Base-by-base conservation (phyloP, 2,888 invertebrate species). In the Cataglyphis altisquamis region DNA sequence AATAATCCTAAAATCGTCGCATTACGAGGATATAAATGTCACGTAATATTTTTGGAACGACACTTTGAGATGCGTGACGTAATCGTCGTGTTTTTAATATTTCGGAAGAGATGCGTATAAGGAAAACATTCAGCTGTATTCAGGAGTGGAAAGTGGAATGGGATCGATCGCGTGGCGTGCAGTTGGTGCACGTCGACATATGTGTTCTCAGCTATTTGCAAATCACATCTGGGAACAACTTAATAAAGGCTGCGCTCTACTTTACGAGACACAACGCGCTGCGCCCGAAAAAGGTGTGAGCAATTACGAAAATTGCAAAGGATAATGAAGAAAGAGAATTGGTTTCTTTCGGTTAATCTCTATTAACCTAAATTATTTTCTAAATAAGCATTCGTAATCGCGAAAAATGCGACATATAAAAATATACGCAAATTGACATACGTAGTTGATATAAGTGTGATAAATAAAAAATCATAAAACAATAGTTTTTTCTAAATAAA, bases 261-360 rank as follows among this genome's bases (percentile, higher is more conserved):
- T 89, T 86, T 63, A 75, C 70, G 41, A 74, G 63, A 80, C 83
- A 64, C 82, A 72, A 78, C 64, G 63, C 75, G 82, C 75, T 74
- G 75, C 52, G 9, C 73, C 75, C 83, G 62, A 66, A 85, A 85
- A 67, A 83, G 82, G 75, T 62, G 73, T 62, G 74, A 9, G 85
- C 75, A 89, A 89, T 88, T 88, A 88, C 64, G 81, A 63, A 89
- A 88, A 89, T 87, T 89, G 74, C 82, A 80, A 85, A 73, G 75
- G 75, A 78, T 87, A 89, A 82, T 87, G 80, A 89, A 87, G 87
- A 57, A 87, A 89, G 87, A 82, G 82, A 80, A 70, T 78, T 21
- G 45, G 18, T 60, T 72, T 60, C n/a, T 12, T 60, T 36, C 36
- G 48, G 60, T 36, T 72, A 72, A 80, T 80, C 60, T 80, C 60